These are phyloP conservation scores for Argopecten irradians DNA, from an alignment of 1,140 invertebrate genomes.

Conservation along the genomic window DNA sequence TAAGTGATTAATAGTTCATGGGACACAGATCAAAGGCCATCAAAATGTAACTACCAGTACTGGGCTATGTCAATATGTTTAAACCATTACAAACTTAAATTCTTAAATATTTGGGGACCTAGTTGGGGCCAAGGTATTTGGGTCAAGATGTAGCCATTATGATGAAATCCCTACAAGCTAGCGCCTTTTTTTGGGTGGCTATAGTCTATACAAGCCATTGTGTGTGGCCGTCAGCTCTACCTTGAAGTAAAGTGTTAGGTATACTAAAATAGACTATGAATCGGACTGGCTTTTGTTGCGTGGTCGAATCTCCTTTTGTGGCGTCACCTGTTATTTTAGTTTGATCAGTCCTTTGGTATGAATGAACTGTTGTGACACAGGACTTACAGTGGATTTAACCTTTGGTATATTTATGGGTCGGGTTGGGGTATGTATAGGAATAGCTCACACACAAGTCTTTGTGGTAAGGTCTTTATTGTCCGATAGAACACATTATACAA, in stretches of 20 bases:
- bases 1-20: not conserved
- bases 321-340: not conserved
- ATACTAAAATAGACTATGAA: not conserved
- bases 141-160: slow-evolving; percentile 14
- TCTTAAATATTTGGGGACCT: not conserved
- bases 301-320: not conserved
- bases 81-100: not conserved
- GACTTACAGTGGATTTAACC: not conserved
- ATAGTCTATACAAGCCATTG: not conserved
- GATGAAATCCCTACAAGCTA: not conserved
- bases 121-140: not conserved
- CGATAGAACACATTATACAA: not conserved
- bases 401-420: not conserved
- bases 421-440: not conserved
- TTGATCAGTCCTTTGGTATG: not conserved
- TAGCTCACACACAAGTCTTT: not conserved
- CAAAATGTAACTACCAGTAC: not conserved
- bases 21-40: not conserved
- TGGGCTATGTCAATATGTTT: slow-evolving; percentile 18
- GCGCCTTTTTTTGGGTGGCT: slow-evolving; percentile 1
- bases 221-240: not conserved
- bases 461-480: not conserved
- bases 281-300: not conserved
- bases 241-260: not conserved
- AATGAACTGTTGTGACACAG: slow-evolving; percentile 7